Evolutionary conservation across 2,888 invertebrate species (phyloP).

Genomic region (Chloromyia formosa): DNA sequence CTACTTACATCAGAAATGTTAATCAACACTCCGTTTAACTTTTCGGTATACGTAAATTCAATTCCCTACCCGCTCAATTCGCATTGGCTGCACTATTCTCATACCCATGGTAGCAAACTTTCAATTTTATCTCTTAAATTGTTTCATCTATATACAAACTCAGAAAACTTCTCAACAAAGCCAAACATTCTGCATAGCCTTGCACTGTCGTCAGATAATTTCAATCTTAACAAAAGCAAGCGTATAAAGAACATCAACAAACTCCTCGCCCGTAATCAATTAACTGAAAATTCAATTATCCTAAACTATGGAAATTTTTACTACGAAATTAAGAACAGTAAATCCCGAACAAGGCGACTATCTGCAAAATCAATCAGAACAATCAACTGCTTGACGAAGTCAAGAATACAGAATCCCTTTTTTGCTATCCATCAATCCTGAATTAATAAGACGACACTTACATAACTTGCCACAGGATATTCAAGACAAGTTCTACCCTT

Average conservation of each 20-base stretch:
- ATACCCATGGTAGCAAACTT: no score
- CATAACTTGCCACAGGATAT: constrained; percentile 12
- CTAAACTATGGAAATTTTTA: background rate
- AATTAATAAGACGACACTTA: constrained; percentile 31
- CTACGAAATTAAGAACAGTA: background rate
- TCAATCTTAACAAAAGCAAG: no score
- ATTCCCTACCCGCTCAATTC: no score
- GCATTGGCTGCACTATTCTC: no score
- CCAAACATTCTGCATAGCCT: no score
- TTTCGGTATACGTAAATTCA: no score
- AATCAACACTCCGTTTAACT: no score
- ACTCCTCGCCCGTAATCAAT: background rate
- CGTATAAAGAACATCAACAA: background rate
- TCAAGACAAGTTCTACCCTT: background rate
- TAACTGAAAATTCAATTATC: constrained; percentile 30
- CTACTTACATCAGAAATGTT: no score
- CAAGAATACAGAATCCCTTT: background rate
- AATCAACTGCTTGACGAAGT: constrained; percentile 29
- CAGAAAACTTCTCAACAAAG: no score
- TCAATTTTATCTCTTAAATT: no score
- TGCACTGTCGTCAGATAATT: no score
- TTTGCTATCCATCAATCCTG: background rate
- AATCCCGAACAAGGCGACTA: constrained; percentile 8
- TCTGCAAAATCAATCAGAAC: constrained; percentile 35
- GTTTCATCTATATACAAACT: no score